These are phyloP conservation scores for Drosophila virilis DNA, from an alignment of 1,140 invertebrate genomes.

Conservation along the genomic window DNA sequence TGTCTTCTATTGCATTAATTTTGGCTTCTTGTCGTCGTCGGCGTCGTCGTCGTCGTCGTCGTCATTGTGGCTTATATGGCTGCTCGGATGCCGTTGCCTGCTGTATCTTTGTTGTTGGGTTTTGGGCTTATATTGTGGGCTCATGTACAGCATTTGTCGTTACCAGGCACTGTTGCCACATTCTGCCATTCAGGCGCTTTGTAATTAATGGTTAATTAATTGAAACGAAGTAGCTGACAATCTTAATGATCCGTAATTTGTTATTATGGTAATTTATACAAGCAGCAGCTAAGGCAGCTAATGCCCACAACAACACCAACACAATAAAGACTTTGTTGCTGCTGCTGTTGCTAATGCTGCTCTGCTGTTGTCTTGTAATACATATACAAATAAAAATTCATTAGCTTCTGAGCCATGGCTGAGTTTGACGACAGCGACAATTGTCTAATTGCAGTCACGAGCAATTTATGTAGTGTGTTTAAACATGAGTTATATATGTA, in stretches of 20 bases:
- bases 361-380: slow-evolving; percentile 70
- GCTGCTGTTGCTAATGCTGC: slow-evolving; percentile 37
- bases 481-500: slow-evolving; percentile 69
- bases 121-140: slow-evolving; percentile 52
- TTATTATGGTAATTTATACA: slow-evolving; percentile 83
- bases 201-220: slow-evolving; percentile 83
- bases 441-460: slow-evolving; percentile 82
- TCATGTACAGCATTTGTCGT: slow-evolving; percentile 79
- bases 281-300: slow-evolving; percentile 47
- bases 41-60: slow-evolving; percentile 22
- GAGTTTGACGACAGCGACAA: slow-evolving; percentile 74
- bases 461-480: slow-evolving; percentile 77
- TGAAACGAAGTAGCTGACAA: slow-evolving; percentile 83
- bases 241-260: slow-evolving; percentile 83
- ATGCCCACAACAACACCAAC: slow-evolving; percentile 53
- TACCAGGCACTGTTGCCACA: slow-evolving; percentile 72
- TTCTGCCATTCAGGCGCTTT: slow-evolving; percentile 79
- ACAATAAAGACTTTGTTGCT: slow-evolving; percentile 55
- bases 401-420: slow-evolving; percentile 67
- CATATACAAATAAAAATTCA: slow-evolving; percentile 80
- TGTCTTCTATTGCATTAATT: slow-evolving; percentile 80
- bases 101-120: slow-evolving; percentile 43
- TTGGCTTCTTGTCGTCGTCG: slow-evolving; percentile 68
- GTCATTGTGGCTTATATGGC: slow-evolving; percentile 69
- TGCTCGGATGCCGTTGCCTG: slow-evolving; percentile 42